Evolutionary conservation across 2,113 vertebrate species (phyloP).

Genomic region (Dromaius novaehollandiae): DNA sequence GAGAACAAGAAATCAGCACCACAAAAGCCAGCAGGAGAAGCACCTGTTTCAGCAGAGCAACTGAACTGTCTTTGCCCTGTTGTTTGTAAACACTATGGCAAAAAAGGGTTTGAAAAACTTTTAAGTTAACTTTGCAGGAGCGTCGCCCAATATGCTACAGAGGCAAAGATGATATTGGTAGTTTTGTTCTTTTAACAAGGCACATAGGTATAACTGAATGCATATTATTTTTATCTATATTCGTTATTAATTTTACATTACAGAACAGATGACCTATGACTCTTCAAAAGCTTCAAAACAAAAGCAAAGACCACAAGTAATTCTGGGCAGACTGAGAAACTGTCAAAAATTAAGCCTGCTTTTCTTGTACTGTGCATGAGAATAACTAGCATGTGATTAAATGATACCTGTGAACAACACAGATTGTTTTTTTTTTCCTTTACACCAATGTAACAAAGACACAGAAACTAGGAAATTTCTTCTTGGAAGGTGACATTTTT

Average conservation of each 20-base stretch:
- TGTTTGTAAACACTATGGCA: neutral
- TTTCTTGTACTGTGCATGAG: neutral
- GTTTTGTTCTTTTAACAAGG: neutral
- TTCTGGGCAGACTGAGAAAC: neutral
- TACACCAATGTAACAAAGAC: no score
- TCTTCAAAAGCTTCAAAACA: neutral
- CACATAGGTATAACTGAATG: neutral
- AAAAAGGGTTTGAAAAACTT: neutral
- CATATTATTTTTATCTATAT: neutral
- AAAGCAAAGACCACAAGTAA: neutral
- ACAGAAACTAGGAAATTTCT: neutral
- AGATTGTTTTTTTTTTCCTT: neutral
- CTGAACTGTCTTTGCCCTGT: neutral
- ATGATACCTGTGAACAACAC: no score
- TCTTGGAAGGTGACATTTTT: neutral
- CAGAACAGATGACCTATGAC: neutral
- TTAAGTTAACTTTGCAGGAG: neutral
- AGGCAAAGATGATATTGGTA: neutral
- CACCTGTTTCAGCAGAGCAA: neutral
- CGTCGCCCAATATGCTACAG: neutral
- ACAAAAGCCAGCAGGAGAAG: no score
- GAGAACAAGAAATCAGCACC: no score
- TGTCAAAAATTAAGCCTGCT: no score
- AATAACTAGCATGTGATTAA: no score
- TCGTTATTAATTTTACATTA: neutral